Percentiles rank a stretch among this genome's conserved stretches.
Conservation (phyloP, 2,888 invertebrate species). For the Phania funesta region DNA sequence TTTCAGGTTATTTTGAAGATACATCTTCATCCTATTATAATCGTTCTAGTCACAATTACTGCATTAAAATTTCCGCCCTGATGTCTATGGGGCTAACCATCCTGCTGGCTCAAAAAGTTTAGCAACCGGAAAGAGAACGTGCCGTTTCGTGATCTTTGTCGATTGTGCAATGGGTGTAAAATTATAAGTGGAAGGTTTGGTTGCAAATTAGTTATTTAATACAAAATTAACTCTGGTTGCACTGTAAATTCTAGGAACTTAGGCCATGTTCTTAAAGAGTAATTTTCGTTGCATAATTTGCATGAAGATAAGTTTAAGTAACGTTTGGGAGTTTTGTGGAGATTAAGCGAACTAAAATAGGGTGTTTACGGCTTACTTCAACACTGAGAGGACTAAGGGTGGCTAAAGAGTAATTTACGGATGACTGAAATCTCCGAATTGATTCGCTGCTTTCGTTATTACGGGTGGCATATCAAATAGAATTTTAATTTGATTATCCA, state of each 20-base stretch:
- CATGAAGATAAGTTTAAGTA: background rate
- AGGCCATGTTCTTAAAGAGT: background rate
- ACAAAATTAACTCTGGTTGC: background rate
- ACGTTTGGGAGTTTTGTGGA: too few relatives aligned
- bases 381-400: too few relatives aligned
- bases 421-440: too few relatives aligned
- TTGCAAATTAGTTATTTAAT: too few relatives aligned
- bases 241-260: background rate
- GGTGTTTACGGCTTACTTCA: too few relatives aligned
- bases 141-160: background rate
- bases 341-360: too few relatives aligned
- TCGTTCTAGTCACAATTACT: background rate
- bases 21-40: background rate
- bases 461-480: too few relatives aligned
- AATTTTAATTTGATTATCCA: constrained; percentile 14
- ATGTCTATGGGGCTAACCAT: background rate
- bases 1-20: background rate
- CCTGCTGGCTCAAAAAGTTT: background rate
- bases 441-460: too few relatives aligned
- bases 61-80: background rate
- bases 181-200: background rate
- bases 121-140: background rate
- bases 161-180: background rate
- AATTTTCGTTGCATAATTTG: background rate
- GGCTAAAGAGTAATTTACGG: too few relatives aligned